phyloP scores from a whole-genome alignment of 2,888 invertebrate genomes.

The Scaptomyza polygonia region DNA sequence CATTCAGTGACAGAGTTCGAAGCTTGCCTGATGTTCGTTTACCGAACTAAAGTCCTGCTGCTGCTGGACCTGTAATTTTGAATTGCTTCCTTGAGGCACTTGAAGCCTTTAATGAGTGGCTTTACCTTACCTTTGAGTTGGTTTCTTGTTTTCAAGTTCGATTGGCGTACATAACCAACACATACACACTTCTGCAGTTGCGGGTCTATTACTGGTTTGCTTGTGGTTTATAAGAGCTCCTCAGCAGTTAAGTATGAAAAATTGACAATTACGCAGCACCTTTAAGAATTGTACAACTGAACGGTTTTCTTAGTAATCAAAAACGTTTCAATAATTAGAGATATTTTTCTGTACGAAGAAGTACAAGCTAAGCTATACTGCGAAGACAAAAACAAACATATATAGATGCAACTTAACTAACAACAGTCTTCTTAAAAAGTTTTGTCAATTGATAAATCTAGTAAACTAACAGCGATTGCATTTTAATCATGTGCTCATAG shows the following conservation, averaged over 20 bases:
- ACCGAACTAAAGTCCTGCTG: conserved; percentile 15
- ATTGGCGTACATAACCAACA: conserved; percentile 30
- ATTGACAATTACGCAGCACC: background rate
- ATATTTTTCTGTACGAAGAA: too few relatives aligned
- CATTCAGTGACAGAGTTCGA: conserved; percentile 58
- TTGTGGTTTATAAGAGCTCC: background rate
- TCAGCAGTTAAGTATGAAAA: background rate
- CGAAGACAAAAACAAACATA: too few relatives aligned
- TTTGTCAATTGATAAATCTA: too few relatives aligned
- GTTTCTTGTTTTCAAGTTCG: conserved; percentile 32
- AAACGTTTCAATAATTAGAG: too few relatives aligned
- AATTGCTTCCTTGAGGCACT: conserved; percentile 48
- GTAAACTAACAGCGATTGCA: too few relatives aligned
- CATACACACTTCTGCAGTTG: conserved; percentile 11
- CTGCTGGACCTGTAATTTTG: conserved; percentile 54
- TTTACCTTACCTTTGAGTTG: conserved; percentile 16
- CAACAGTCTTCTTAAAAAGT: too few relatives aligned
- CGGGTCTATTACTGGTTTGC: conserved; percentile 3
- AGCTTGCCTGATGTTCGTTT: conserved; percentile 18
- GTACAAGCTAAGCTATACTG: too few relatives aligned
- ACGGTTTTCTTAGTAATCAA: background rate
- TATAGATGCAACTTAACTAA: too few relatives aligned
- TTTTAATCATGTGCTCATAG: too few relatives aligned
- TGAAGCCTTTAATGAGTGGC: conserved; percentile 60
- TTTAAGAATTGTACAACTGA: background rate